phyloP scores from a whole-genome alignment of 2,797 vertebrate species.

The Dicrostonyx torquatus region DNA sequence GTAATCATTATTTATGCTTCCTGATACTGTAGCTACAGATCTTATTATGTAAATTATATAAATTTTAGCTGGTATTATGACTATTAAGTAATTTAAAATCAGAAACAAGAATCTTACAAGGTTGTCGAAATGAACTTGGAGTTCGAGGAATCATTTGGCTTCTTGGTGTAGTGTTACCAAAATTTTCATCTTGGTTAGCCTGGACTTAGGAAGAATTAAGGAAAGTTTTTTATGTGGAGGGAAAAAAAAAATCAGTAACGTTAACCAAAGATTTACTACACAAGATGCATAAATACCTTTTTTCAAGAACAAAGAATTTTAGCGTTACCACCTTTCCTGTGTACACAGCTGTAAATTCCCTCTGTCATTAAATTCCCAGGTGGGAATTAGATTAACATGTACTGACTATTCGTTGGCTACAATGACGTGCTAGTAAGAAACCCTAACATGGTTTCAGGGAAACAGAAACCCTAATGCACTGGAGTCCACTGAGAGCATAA shows the following conservation, averaged over 20 bases:
- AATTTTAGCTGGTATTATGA: not conserved
- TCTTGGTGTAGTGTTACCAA: constrained; percentile 86
- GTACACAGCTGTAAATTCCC: constrained; percentile 8
- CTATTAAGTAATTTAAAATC: constrained; percentile 56
- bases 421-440: constrained; percentile 7
- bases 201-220: constrained; percentile 84
- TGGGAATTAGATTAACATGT: not conserved
- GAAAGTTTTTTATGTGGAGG: constrained; percentile 61
- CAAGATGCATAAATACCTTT: constrained; percentile 33
- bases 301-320: constrained; percentile 54
- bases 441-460: constrained; percentile 3
- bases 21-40: constrained; percentile 1
- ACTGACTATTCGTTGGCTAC: not conserved
- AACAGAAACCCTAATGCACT: constrained; percentile 46
- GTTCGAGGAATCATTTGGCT: constrained; percentile 86
- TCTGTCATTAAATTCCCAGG: not conserved
- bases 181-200: constrained; percentile 84
- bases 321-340: constrained; percentile 30
- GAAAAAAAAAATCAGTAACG: constrained; percentile 35
- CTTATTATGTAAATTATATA: not conserved
- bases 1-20: constrained; percentile 26
- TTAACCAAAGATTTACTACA: constrained; percentile 33
- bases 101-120: constrained; percentile 86
- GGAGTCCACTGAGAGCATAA: not conserved
- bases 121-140: constrained; percentile 90